phyloP scores from a whole-genome alignment of 2,113 vertebrate genomes.

The Zeus faber region DNA sequence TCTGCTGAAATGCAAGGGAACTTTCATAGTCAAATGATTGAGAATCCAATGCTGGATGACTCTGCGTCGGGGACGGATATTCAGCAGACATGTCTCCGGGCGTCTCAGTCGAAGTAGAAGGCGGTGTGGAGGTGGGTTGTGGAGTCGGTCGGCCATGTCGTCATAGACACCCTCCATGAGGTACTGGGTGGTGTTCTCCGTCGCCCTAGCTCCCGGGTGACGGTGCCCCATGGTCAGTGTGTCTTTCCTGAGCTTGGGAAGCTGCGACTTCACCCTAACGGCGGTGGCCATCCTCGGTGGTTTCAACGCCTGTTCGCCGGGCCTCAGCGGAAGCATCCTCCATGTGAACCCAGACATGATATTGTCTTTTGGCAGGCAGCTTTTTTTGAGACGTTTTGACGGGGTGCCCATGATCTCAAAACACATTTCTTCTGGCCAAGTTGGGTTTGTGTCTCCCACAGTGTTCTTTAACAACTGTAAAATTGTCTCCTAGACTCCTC shows the following conservation, averaged over 20 bases:
- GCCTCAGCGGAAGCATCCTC: constrained; percentile 10
- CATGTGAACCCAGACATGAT: constrained; percentile 2
- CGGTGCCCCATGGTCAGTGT: background rate
- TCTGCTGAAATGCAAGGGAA: constrained; percentile 60
- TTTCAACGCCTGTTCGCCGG: background rate
- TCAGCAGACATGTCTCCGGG: background rate
- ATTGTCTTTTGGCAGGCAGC: background rate
- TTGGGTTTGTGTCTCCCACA: too few relatives aligned
- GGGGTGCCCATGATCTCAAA: too few relatives aligned
- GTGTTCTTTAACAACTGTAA: too few relatives aligned
- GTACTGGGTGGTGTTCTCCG: constrained; percentile 74
- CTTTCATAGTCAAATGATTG: constrained; percentile 34
- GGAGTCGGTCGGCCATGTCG: constrained; percentile 30
- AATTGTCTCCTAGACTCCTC: background rate
- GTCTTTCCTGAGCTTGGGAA: background rate
- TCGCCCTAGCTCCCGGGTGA: constrained; percentile 53
- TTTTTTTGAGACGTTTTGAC: background rate
- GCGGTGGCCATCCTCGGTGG: background rate
- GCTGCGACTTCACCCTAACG: constrained; percentile 1
- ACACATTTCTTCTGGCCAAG: too few relatives aligned
- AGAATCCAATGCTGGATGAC: constrained; percentile 28
- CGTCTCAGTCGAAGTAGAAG: fast-evolving
- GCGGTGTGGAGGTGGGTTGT: fast-evolving
- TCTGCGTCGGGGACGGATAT: background rate
- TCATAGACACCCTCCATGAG: constrained; percentile 65